Percentiles rank a stretch among this genome's conserved stretches.
phyloP scores from a whole-genome alignment of 2,888 invertebrate genomes.

The Conistra vaccinii region DNA sequence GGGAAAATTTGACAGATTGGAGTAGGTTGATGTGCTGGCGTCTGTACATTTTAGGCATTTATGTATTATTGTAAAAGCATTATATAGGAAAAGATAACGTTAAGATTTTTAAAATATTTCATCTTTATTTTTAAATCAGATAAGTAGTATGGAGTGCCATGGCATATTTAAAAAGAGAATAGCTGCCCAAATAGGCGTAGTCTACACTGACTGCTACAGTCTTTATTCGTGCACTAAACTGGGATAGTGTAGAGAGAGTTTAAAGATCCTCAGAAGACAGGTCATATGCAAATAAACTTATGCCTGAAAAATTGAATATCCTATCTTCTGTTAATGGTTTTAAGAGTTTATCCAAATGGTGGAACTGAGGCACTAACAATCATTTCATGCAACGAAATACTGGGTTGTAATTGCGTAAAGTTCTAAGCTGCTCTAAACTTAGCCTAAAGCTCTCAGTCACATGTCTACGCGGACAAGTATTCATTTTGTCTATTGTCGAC shows the following conservation, averaged over 20 bases:
- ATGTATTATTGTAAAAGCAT: not conserved
- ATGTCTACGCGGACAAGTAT: not conserved
- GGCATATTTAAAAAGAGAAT: not conserved
- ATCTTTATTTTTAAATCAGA: constrained; percentile 26
- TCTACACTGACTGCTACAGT: not conserved
- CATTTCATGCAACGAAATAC: not conserved
- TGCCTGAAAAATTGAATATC: not conserved
- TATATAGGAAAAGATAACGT: not conserved
- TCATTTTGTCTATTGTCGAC: not conserved
- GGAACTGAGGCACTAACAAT: not conserved
- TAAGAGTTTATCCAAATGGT: constrained; percentile 4
- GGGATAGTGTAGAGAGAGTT: not conserved
- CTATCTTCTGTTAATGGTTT: constrained; percentile 8
- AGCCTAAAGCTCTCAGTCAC: not conserved
- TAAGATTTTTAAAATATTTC: constrained; percentile 25
- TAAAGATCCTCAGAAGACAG: constrained; percentile 12
- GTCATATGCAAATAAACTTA: not conserved
- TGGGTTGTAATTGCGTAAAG: not conserved
- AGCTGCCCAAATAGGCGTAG: not conserved
- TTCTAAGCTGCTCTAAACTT: not conserved
- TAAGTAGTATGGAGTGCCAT: constrained; percentile 2
- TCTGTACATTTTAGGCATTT: too few relatives aligned
- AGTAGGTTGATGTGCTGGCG: too few relatives aligned
- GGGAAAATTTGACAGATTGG: too few relatives aligned
- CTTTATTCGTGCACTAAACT: not conserved